Percentiles rank a stretch among this genome's conserved stretches.
Conservation (phyloP, 2,888 invertebrate genomes). For the Eristalis intricaria region DNA sequence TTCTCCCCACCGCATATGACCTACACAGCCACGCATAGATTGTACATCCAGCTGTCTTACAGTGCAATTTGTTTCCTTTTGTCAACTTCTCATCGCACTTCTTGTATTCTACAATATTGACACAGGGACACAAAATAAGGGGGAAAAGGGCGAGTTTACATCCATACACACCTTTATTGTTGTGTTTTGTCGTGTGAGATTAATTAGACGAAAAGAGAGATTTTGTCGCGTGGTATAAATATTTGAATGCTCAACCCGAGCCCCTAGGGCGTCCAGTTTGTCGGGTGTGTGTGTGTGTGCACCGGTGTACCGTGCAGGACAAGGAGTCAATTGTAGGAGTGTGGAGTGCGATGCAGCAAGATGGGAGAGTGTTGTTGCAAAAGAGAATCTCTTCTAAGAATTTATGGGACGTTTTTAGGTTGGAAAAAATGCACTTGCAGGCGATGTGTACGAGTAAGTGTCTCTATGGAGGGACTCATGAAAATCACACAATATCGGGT, state of each 20-base stretch:
- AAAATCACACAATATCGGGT: background rate
- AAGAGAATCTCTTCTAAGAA: conserved; percentile 32
- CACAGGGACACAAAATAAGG: conserved; percentile 53
- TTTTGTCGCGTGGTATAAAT: conserved; percentile 64
- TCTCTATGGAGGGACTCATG: background rate
- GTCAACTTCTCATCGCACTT: conserved; percentile 45
- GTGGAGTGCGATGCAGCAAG: conserved; percentile 28
- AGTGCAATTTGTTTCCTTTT: conserved; percentile 55
- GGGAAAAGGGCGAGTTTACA: conserved; percentile 7
- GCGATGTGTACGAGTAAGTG: background rate
- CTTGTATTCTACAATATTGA: conserved; percentile 43
- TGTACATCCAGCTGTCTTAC: conserved; percentile 26
- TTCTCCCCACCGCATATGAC: conserved; percentile 27
- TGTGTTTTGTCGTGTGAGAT: conserved; percentile 32
- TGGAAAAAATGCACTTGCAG: conserved; percentile 21
- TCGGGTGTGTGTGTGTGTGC: too few species aligned
- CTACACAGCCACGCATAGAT: conserved; percentile 32
- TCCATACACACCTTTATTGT: conserved; percentile 28
- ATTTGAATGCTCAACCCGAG: conserved; percentile 51
- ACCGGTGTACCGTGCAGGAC: background rate
- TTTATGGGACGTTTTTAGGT: conserved; percentile 49
- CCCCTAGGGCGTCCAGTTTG: conserved; percentile 10
- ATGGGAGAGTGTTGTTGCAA: conserved; percentile 31
- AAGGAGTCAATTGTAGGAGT: background rate
- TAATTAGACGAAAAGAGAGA: conserved; percentile 64